Evolutionary conservation across 1,140 invertebrate species (phyloP), one percentile per base, ranked within the genome.

Genomic region (Heterodera carotae): DNA sequence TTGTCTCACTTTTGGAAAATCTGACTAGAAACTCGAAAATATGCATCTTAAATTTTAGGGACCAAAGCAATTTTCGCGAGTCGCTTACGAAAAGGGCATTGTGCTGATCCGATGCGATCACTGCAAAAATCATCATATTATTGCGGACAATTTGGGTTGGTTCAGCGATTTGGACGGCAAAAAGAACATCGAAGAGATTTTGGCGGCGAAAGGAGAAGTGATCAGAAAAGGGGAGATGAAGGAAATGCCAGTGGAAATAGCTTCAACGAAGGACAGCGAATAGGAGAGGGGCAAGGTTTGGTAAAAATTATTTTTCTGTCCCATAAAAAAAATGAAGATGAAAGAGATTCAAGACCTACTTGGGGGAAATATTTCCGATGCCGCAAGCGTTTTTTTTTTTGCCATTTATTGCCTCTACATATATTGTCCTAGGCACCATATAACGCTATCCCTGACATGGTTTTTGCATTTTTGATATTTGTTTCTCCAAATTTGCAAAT

Each of bases 91-190:
- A 43, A 84, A 88, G 66, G 90, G 90, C 18, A 85, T 90, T 70
- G 90, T 90, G 0, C 88, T 90, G 64, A 87, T 90, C 10, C 87
- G 76, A n/a, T 87, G 85, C 75, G 76, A 78, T 15, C 76, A 64
- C 67, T 85, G 84, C 79, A 77, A 85, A 33, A 90, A 89, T 78
- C 83, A 88, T 76, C 90, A 90, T 78, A 82, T 90, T 7, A 89
- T 90, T 70, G 90, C 90, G 18, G 90, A 90, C 81, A 90, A 90
- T 78, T 83, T 90, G 8, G 88, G 88, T 8, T 90, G 90, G 89
- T 90, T 90, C 80, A 80, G 84, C 64, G 86, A 90, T 79, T 82
- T 89, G 36, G 76, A 88, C 56, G 87, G 86, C 60, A 85, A 87
- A 81, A 87, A 81, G 87, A 90, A 90, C 78, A 89, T 90, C 76